phyloP scores from a whole-genome alignment of 2,888 invertebrate genomes.

The Meteorus colon region DNA sequence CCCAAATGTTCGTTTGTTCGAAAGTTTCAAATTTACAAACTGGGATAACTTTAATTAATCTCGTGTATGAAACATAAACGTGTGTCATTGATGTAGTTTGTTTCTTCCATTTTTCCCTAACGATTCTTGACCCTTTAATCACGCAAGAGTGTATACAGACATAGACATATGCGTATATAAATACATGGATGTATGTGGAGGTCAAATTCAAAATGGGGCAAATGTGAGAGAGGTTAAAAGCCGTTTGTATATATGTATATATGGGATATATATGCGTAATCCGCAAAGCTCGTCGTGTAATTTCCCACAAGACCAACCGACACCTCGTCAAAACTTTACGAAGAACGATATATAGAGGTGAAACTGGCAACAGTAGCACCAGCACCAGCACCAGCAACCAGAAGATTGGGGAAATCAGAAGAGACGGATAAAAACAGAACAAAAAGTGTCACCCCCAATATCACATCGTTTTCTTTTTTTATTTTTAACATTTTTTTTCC shows the following conservation, averaged over 20 bases:
- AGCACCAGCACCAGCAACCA: not conserved
- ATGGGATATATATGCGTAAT: constrained; percentile 37
- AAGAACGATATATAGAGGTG: not conserved
- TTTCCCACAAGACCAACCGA: constrained; percentile 65
- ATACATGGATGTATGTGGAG: not conserved
- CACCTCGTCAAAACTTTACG: constrained; percentile 53
- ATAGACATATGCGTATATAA: not conserved
- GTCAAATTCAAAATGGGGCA: not conserved
- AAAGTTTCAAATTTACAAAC: too few species aligned
- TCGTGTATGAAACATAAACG: too few species aligned
- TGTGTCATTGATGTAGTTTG: too few species aligned
- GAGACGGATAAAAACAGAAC: constrained; percentile 20
- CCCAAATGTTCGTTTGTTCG: too few species aligned
- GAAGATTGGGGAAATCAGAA: constrained; percentile 10
- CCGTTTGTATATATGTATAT: not conserved
- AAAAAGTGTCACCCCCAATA: not conserved
- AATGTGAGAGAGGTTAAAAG: not conserved
- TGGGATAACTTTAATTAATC: too few species aligned
- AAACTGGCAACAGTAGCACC: not conserved
- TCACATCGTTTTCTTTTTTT: not conserved
- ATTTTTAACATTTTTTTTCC: not conserved
- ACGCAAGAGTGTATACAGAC: not conserved
- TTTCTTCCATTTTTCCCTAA: too few species aligned
- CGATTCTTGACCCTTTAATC: too few species aligned
- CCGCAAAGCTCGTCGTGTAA: constrained; percentile 65